Conservation (phyloP, 2,797 vertebrate genomes). For the Coranthus polyacanthus region DNA sequence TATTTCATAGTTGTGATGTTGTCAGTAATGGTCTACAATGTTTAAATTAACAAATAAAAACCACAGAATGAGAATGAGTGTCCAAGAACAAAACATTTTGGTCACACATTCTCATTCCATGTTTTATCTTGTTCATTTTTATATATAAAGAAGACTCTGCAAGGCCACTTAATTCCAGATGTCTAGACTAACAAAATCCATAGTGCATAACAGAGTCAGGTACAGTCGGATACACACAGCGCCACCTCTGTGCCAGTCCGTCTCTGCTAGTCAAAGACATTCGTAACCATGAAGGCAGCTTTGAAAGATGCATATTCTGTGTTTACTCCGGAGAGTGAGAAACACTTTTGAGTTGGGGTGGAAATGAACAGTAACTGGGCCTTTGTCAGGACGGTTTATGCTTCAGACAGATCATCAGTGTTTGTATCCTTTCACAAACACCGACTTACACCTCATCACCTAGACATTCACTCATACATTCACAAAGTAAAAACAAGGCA, state of each 20-base stretch:
- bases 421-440: conserved; percentile 49
- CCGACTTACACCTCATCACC: conserved; percentile 43
- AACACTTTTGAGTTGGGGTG: conserved; percentile 41
- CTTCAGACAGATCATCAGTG: conserved; percentile 42
- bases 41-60: too few relatives aligned
- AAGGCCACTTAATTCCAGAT: conserved; percentile 84
- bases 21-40: too few relatives aligned
- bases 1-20: background rate
- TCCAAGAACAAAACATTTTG: too few relatives aligned
- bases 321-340: conserved; percentile 46
- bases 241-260: conserved; percentile 39
- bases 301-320: conserved; percentile 69
- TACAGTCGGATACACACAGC: conserved; percentile 38
- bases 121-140: background rate
- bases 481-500: conserved; percentile 77
- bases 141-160: conserved; percentile 48
- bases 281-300: conserved; percentile 76
- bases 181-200: conserved; percentile 70
- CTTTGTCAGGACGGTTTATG: conserved; percentile 41
- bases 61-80: too few relatives aligned
- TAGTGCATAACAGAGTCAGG: conserved; percentile 78
- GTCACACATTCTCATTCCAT: background rate
- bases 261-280: conserved; percentile 68
- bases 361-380: conserved; percentile 38
- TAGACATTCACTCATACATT: conserved; percentile 82